Evolutionary conservation across 2,797 vertebrate genomes (phyloP), one percentile per base, ranked within the genome.

Genomic region (Halcyon leucocephala): DNA sequence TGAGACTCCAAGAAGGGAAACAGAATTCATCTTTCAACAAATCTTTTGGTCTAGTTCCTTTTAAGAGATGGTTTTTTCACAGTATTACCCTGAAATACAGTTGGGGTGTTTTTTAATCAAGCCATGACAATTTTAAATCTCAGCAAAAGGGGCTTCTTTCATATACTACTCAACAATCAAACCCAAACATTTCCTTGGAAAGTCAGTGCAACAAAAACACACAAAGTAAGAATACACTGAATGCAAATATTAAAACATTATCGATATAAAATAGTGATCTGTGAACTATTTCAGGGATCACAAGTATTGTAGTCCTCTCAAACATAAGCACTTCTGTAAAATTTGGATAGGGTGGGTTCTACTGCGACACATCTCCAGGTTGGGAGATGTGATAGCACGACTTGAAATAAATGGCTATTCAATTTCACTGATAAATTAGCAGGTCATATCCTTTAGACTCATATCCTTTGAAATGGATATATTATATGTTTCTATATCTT

Each of bases 41-140:
- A 6, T 4, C 0, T 77, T 67, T 44, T 78, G 2, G 2, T 52
- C 10, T 35, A 24, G 4, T 24, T 60, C 33, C 10, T 52, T 86
- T 55, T 7, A 65, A 57, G 7, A 29, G 3, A n/a, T 10, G 25
- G 6, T 41, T 35, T 82, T 42, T 10, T 62, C 4, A 18, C 5
- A 29, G 51, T 15, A 82, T 57, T 77, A 21, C 12, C 33, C 55
- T 70, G 12, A 76, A 86, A 62, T 49, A 21, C 1, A 83, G 7
- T 37, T 25, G 5, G 18, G 8, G 0, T 0, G 0, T 11, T 66
- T 66, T 62, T 80, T 5, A 55, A 61, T 51, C 11, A 78, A 64
- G 5, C 12, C 46, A 24, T 60, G n/a, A n/a, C 12, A 55, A 61
- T 41, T 84, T 54, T 49, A 29, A 28, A 81, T 72, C 22, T 61